Base-by-base conservation (phyloP, 2,797 vertebrate species). In the Chelon auratus region DNA sequence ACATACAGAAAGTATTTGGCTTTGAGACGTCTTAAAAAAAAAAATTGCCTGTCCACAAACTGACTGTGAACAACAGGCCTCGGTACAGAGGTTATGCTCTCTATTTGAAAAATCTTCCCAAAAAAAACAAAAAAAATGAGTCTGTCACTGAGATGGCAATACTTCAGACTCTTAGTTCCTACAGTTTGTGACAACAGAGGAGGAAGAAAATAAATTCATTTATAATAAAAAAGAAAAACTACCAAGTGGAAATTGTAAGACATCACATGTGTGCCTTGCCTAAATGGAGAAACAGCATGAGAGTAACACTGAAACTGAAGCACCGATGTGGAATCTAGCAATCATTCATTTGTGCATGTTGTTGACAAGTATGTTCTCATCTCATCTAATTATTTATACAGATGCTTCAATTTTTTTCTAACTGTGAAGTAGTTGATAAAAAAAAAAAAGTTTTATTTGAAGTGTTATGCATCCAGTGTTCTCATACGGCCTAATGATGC, bases 41-140 rank as follows among this genome's bases (percentile, higher is more conserved):
- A 26, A 80, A 78, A 74, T 78, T 65, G 66, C 72, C 63, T 74
- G 75, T 78, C 61, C 22, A 50, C 68, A 75, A 66, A 75, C 39
- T 47, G 76, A 81, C 67, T 39, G 53, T 70, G 65, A 79, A 72
- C 67, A 77, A 67, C 68, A 33, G 14, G 43, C 33, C 42, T 3
- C 2, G 58, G 58, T 60, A 54, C 39, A 81, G 36, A 74, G 77
- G 77, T 69, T 69, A 76, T 20, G 11, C 22, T 52, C 43, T 60
- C 33, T 51, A 33, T 61, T 10, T 15, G 15, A 59, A 26, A 82
- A 57, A 62, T 20, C 47, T 14, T 8, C 33, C 15, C 40, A 47
- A 50, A 67, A 47, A 47, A 60, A 77, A 62, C 37, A 61, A 64
- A 48, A 54, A 67, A 67, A 48, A 54, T 26, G 30, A 33, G 57